Evolutionary conservation across 2,113 vertebrate genomes (phyloP).

Genomic region (Erythrolamprus reginae): DNA sequence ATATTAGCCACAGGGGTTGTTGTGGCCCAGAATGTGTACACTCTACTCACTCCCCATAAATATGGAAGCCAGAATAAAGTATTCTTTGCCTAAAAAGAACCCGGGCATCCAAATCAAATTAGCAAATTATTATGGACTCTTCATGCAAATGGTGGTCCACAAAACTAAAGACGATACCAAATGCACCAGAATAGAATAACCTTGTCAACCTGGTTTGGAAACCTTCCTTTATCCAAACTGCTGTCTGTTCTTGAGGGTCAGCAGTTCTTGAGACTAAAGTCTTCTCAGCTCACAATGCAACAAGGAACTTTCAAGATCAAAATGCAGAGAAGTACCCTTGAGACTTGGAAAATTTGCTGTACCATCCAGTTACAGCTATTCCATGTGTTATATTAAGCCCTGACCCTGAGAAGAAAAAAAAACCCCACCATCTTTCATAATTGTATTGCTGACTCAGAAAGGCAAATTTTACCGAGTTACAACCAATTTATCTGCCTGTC

Average conservation of each 20-base stretch:
- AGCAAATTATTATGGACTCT: rapidly evolving
- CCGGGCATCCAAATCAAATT: background rate
- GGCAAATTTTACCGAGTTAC: background rate
- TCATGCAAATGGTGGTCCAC: background rate
- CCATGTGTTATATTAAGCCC: background rate
- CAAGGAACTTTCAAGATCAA: background rate
- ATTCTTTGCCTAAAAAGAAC: background rate
- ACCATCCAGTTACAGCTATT: background rate
- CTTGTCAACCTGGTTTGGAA: background rate
- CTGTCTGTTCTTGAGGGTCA: background rate
- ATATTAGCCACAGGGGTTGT: background rate
- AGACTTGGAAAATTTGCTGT: no score
- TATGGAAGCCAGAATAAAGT: background rate
- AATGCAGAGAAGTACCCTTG: background rate
- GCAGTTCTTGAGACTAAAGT: background rate
- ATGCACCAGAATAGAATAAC: background rate
- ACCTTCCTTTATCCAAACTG: background rate
- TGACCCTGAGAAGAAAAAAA: background rate
- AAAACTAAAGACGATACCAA: rapidly evolving
- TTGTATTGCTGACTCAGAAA: background rate
- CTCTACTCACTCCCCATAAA: background rate
- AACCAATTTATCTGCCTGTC: background rate
- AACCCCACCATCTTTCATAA: background rate
- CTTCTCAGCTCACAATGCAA: background rate
- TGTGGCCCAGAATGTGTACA: background rate